Evolutionary conservation across 2,888 invertebrate species (phyloP), one percentile per base, ranked within the genome.

Genomic region (Drosophila falleni): DNA sequence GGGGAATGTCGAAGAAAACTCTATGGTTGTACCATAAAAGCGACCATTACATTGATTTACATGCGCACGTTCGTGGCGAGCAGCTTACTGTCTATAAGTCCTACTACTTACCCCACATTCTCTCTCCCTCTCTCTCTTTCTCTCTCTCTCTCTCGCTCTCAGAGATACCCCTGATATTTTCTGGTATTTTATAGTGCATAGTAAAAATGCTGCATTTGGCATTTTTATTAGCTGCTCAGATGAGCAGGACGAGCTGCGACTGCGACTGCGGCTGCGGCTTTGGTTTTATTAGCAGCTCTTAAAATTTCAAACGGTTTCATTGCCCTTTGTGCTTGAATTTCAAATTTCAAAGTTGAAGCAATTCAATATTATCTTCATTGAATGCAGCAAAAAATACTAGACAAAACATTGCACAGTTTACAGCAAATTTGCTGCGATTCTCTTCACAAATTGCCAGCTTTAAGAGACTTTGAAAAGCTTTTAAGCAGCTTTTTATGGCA

Each of bases 11-110:
- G 10, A 58, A 26, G 35, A 47, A 39, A 16, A 67, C 63, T 60
- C 67, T 41, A 55, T 55, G 29, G 60, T 58, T 33, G 46, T 51
- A 63, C 68, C 64, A 78, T 80, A 80, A 80, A 80, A 80, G 50
- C 64, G 79, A 65, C 69, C 75, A 80, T 80, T 80, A 80, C 80
- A 80, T 81, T 80, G 82, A 80, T 80, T 80, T 80, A 80, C 80
- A 80, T 80, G 80, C 75, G 72, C 79, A 65, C 79, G 74, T 79
- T 76, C 74, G 59, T 65, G 75, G 70, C 65, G 39, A 74, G 58
- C 56, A 79, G 75, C 70, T 79, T 79, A 79, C 61, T 79, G 70
- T 79, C 70, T 69, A 74, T 76, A 69, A 74, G 74, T 54, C 41
- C 58, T 37, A 13, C 39, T n/a, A 42, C 41, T 29, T 41, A 19